Evolutionary conservation across 2,113 vertebrate species (phyloP).

Genomic region (Athene cunicularia): DNA sequence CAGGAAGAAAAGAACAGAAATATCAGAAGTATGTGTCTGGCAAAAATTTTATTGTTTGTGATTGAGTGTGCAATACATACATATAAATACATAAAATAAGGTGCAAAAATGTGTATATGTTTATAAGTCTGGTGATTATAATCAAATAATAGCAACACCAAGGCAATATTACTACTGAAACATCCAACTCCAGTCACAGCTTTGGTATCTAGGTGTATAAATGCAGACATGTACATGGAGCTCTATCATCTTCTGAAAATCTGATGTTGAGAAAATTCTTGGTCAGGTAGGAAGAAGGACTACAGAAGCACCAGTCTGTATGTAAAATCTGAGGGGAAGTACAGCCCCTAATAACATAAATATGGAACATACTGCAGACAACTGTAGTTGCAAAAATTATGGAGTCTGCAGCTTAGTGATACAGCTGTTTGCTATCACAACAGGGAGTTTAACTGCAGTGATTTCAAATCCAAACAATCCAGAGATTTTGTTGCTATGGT

Average conservation of each 20-base stretch:
- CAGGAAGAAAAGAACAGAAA: neutral
- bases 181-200: neutral
- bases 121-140: neutral
- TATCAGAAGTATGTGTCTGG: neutral
- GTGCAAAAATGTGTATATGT: neutral
- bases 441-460: neutral
- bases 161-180: neutral
- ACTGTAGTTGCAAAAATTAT: neutral
- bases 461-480: neutral
- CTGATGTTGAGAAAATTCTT: neutral
- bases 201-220: neutral
- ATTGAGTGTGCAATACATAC: neutral
- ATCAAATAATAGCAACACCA: neutral
- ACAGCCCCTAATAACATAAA: neutral
- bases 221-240: neutral
- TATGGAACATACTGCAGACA: neutral
- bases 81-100: neutral
- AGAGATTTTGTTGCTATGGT: slow-evolving; percentile 40
- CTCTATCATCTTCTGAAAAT: neutral
- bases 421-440: neutral
- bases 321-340: neutral
- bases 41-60: neutral
- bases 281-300: neutral
- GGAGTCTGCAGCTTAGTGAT: neutral
- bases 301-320: neutral